Conservation (phyloP, 2,797 vertebrate genomes). For the Tapirus indicus region DNA sequence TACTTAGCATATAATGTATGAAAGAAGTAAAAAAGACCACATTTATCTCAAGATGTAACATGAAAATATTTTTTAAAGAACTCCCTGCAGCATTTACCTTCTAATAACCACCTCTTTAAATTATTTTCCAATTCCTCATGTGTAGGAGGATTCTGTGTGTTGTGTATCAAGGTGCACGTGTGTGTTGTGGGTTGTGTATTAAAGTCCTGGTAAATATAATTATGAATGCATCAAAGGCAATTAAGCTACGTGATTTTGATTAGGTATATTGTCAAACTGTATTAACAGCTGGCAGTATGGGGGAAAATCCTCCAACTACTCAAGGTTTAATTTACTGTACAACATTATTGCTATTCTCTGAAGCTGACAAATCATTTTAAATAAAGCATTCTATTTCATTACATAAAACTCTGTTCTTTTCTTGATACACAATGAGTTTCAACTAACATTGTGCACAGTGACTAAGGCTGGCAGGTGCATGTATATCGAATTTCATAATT, state of each 20-base stretch:
- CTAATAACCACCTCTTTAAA: constrained; percentile 57
- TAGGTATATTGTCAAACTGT: constrained; percentile 73
- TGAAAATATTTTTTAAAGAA: constrained; percentile 40
- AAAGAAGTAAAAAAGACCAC: constrained; percentile 69
- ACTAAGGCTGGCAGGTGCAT: not conserved
- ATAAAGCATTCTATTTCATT: constrained; percentile 75
- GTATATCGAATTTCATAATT: constrained; percentile 51
- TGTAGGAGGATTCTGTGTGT: constrained; percentile 49
- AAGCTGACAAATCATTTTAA: constrained; percentile 73
- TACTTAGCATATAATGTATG: constrained; percentile 60
- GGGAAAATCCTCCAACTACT: constrained; percentile 53
- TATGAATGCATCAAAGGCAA: constrained; percentile 66
- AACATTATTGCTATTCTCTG: constrained; percentile 60
- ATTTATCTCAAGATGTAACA: constrained; percentile 62
- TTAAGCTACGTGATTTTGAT: constrained; percentile 74
- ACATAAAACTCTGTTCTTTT: constrained; percentile 69
- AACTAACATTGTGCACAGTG: constrained; percentile 54
- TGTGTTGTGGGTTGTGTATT: constrained; percentile 56
- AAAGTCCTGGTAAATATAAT: constrained; percentile 74
- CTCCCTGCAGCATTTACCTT: not conserved
- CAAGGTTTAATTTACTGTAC: constrained; percentile 66
- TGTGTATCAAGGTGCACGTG: constrained; percentile 29
- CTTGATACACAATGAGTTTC: constrained; percentile 57
- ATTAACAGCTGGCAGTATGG: constrained; percentile 62
- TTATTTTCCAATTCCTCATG: constrained; percentile 62